Conservation (phyloP, 2,797 vertebrate genomes). For the Thalassophryne amazonica region DNA sequence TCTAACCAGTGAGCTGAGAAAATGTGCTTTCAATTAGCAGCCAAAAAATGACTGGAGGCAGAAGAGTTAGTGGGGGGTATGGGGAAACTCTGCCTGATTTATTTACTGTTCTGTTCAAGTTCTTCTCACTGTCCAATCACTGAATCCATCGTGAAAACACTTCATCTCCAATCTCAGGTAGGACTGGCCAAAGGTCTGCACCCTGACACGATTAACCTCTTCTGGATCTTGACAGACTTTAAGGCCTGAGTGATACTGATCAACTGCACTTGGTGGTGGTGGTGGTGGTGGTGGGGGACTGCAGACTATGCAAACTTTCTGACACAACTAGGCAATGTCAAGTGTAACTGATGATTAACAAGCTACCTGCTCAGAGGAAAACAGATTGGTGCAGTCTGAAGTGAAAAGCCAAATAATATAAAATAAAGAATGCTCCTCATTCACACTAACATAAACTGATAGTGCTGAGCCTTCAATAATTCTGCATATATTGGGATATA, state of each 20-base stretch:
- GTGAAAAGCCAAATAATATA: not conserved
- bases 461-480: not conserved
- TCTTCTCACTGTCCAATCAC: constrained; percentile 86
- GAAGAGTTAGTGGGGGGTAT: constrained; percentile 31
- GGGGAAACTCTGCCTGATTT: constrained; percentile 80
- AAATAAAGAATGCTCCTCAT: not conserved
- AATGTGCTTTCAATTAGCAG: constrained; percentile 97
- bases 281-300: no score
- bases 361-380: constrained; percentile 12
- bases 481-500: constrained; percentile 2
- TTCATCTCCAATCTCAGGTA: constrained; percentile 83
- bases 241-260: constrained; percentile 40
- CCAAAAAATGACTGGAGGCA: constrained; percentile 77
- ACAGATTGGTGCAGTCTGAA: not conserved
- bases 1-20: constrained; percentile 60
- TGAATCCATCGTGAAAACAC: constrained; percentile 87
- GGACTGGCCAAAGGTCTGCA: constrained; percentile 81
- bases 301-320: constrained; percentile 8
- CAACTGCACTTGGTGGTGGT: constrained; percentile 16
- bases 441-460: constrained; percentile 7
- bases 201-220: constrained; percentile 74
- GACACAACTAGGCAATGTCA: constrained; percentile 30
- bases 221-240: constrained; percentile 25
- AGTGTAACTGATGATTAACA: constrained; percentile 38
- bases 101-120: constrained; percentile 87